Percentiles rank a stretch among this genome's conserved stretches.
These are phyloP conservation scores for Struthio camelus DNA, from an alignment of 2,113 vertebrate species.

Conservation along the genomic window DNA sequence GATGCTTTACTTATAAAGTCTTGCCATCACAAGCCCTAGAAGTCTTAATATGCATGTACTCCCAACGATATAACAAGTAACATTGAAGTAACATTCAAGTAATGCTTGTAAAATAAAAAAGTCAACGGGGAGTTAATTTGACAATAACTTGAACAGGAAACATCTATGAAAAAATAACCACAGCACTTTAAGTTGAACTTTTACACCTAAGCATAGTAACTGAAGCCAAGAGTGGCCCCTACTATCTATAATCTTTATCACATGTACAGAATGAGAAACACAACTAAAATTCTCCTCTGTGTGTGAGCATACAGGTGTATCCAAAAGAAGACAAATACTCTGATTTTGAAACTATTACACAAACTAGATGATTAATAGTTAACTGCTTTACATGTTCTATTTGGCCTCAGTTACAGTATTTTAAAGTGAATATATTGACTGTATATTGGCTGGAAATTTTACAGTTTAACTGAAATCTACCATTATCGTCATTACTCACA, in stretches of 20 bases:
- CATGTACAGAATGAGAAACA: background rate
- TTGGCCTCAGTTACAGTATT: background rate
- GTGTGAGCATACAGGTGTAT: background rate
- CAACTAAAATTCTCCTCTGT: background rate
- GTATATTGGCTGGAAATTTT: background rate
- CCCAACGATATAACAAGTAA: rapidly evolving
- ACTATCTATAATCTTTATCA: background rate
- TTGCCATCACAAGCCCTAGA: background rate
- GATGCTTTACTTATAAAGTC: background rate
- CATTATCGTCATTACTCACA: background rate
- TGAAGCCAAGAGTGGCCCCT: background rate
- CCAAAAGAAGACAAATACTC: background rate
- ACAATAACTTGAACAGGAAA: background rate
- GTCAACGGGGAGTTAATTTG: background rate
- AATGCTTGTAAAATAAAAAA: background rate
- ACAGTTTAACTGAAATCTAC: background rate
- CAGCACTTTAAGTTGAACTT: background rate
- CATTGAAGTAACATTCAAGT: background rate
- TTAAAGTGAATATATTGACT: background rate
- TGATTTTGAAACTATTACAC: background rate
- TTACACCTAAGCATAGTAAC: background rate
- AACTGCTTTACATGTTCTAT: background rate
- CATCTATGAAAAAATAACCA: background rate
- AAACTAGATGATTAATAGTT: background rate
- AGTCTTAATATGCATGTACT: background rate